Base-by-base conservation (phyloP, 2,888 invertebrate species). In the Drosophila buzzatii region DNA sequence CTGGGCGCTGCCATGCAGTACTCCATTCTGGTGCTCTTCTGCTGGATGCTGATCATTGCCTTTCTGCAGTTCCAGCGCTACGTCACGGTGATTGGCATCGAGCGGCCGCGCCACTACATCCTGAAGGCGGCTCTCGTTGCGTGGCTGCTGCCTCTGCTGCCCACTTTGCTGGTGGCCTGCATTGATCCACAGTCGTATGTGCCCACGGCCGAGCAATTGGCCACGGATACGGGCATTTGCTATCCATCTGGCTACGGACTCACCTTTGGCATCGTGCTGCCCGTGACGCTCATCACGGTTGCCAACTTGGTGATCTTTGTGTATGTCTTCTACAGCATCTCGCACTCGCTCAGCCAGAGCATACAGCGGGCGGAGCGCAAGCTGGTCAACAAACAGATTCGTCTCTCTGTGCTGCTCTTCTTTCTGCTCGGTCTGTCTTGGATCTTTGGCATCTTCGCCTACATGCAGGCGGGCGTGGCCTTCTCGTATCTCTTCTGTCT, bases 31-130 rank as follows among this genome's bases (percentile, higher is more conserved):
- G 94, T 95, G 1, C 94, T 95, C 62, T 96, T 96, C 85, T 94
- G 94, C 82, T 96, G 96, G 96, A 96, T 96, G 96, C 91, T 96
- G 35, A 95, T 96, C 67, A 95, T 96, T 64, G 96, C 95, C 1
- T 92, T 95, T 55, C 92, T 96, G 69, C 96, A 96, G 90, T 96
- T 96, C 90, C 94, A 95, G 60, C 94, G 95, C 62, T 96, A 96
- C 81, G 96, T 96, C 3, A 94, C 94, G 68, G 95, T 96, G 3
- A 93, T 96, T 58, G 95, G 95, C 7, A 82, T 91, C 1, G 94
- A 93, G 14, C 92, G 94, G 39, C 95, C 95, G 5, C 93, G 94
- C 0, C 93, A 94, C 70, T 96, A 95, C 85, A 94, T 95, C 85
- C 89, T 95, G 7, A 96, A 95, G 89, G 94, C 95, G n/a, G 94